Conservation (phyloP, 2,113 vertebrate genomes). For the Acanthochromis polyacanthus region DNA sequence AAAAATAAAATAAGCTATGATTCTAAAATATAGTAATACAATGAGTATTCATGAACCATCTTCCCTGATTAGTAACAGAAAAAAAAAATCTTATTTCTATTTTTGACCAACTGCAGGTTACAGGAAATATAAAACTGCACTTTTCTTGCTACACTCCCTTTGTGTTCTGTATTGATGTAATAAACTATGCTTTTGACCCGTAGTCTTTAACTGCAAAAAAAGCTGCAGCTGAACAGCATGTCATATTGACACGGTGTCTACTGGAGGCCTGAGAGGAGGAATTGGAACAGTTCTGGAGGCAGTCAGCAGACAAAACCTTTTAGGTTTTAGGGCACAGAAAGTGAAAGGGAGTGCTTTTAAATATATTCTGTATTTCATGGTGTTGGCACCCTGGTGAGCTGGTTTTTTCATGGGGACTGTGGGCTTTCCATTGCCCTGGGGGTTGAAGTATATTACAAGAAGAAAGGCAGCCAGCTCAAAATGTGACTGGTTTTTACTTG, state of each 20-base stretch:
- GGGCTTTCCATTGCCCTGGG: conserved; percentile 33
- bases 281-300: conserved; percentile 18
- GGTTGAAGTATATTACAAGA: conserved; percentile 37
- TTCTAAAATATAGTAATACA: no score
- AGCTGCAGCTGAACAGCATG: neutral
- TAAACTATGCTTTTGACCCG: neutral
- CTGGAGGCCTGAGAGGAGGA: neutral
- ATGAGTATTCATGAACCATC: no score
- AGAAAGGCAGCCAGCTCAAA: conserved; percentile 38
- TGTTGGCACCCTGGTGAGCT: conserved; percentile 19
- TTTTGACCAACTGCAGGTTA: no score
- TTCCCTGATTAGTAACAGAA: no score
- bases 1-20: no score
- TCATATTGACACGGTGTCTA: neutral
- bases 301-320: neutral
- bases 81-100: no score
- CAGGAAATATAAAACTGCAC: neutral
- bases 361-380: conserved; percentile 37
- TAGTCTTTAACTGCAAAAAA: neutral
- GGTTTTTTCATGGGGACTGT: conserved; percentile 27
- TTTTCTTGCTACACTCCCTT: no score
- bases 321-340: neutral
- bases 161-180: neutral
- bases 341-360: conserved; percentile 9
- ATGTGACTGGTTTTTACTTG: conserved; percentile 26